A percentile compares a stretch with the other conserved stretches of the same genome.
These are phyloP conservation scores for Bathynomus jamesi DNA, from an alignment of 1,140 invertebrate genomes.

Conservation along the genomic window DNA sequence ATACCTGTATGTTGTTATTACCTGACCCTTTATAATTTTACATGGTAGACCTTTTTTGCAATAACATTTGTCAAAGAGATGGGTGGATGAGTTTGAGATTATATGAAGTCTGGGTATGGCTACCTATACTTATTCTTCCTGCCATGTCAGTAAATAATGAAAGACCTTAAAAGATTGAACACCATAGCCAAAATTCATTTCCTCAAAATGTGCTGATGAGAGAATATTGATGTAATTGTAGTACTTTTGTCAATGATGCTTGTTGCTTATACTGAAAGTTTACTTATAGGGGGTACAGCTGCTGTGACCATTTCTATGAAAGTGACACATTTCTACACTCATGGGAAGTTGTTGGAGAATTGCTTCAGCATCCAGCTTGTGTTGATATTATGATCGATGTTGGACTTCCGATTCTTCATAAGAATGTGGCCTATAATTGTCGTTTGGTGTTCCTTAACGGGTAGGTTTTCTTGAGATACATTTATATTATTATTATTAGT, in stretches of 20 bases:
- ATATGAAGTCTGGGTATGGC: too few relatives aligned
- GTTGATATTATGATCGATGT: constrained; percentile 88
- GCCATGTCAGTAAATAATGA: too few relatives aligned
- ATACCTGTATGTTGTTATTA: too few relatives aligned
- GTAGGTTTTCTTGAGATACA: constrained; percentile 35
- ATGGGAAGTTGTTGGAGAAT: constrained; percentile 82
- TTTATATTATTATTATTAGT: background rate
- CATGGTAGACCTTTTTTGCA: too few relatives aligned
- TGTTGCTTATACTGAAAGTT: background rate
- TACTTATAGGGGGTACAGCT: constrained; percentile 82
- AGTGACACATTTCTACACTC: constrained; percentile 88
- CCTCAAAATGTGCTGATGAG: background rate
- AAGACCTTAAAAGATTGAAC: too few relatives aligned
- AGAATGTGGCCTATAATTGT: constrained; percentile 92
- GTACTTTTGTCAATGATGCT: background rate
- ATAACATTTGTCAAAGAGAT: too few relatives aligned
- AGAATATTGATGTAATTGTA: background rate
- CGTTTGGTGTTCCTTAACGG: constrained; percentile 83
- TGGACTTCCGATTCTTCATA: constrained; percentile 95
- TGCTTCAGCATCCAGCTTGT: constrained; percentile 69
- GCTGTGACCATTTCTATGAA: constrained; percentile 96
- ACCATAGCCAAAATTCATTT: too few relatives aligned
- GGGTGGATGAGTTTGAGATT: too few relatives aligned
- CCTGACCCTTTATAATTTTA: too few relatives aligned
- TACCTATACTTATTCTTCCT: too few relatives aligned